These are phyloP conservation scores for Pollicipes pollicipes DNA, from an alignment of 1,140 invertebrate species.

Conservation along the genomic window DNA sequence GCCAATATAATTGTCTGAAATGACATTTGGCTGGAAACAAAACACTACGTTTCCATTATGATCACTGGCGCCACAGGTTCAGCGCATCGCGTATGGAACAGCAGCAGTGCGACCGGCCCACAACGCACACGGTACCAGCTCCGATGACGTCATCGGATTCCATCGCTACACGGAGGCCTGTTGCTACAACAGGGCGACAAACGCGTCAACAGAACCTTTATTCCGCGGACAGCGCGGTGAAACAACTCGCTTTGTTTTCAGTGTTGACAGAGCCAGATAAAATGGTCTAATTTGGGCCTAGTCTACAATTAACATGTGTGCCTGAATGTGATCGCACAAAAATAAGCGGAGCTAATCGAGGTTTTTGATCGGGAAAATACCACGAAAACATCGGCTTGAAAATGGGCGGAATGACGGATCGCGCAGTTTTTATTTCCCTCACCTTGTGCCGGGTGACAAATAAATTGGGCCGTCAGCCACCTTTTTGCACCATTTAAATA, in stretches of 20 bases:
- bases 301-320: background rate
- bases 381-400: background rate
- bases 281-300: background rate
- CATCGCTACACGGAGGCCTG: too few relatives aligned
- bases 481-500: background rate
- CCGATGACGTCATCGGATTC: too few relatives aligned
- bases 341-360: background rate
- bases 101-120: too few relatives aligned
- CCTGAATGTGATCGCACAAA: background rate
- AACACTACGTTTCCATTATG: too few relatives aligned
- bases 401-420: background rate
- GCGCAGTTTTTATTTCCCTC: background rate
- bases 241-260: background rate
- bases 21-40: too few relatives aligned
- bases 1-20: too few relatives aligned
- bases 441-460: background rate
- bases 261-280: background rate
- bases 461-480: background rate
- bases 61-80: too few relatives aligned
- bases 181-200: background rate
- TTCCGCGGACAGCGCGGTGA: background rate
- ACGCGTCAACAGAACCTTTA: background rate
- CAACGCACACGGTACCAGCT: too few relatives aligned
- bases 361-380: background rate
- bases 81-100: too few relatives aligned